These are phyloP conservation scores for Pangasianodon gigas DNA, from an alignment of 2,113 vertebrate species.

Conservation along the genomic window DNA sequence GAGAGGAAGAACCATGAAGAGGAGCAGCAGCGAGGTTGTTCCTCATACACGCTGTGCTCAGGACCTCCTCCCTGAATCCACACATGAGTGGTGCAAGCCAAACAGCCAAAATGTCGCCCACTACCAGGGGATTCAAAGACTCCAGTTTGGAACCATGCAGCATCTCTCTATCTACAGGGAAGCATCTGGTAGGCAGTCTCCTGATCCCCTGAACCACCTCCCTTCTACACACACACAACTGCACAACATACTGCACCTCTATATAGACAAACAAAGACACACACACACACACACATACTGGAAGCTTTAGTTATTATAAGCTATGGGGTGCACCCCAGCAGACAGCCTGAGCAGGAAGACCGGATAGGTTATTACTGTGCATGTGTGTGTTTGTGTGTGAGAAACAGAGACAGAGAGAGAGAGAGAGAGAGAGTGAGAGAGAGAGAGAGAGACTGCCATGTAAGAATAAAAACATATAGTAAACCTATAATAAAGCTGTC, in stretches of 20 bases:
- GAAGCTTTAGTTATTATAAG: not conserved
- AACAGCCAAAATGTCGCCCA: conserved; percentile 57
- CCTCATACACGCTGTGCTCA: conserved; percentile 45
- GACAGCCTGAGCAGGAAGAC: conserved; percentile 4
- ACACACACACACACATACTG: not conserved
- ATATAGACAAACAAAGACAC: not conserved
- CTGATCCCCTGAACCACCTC: conserved; percentile 2
- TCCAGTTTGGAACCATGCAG: conserved; percentile 50
- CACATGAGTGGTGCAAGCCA: conserved; percentile 54
- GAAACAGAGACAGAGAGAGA: not conserved
- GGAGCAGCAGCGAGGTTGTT: conserved; percentile 46
- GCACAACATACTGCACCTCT: not conserved
- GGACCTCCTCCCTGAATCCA: conserved; percentile 57
- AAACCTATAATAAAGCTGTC: not conserved
- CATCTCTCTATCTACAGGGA: conserved; percentile 52
- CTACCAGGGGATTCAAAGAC: conserved; percentile 57
- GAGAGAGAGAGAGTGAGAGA: conserved; percentile 24
- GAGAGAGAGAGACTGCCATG: not conserved
- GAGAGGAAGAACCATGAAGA: not conserved
- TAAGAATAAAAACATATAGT: not conserved
- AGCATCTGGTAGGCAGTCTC: conserved; percentile 54
- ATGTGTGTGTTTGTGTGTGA: not conserved
- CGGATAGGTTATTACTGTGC: conserved; percentile 1
- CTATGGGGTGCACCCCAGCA: not conserved
- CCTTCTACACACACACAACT: not conserved